A percentile compares a stretch with the other conserved stretches of the same genome.
phyloP scores from a whole-genome alignment of 2,888 invertebrate species.

The Byasa hedistus region DNA sequence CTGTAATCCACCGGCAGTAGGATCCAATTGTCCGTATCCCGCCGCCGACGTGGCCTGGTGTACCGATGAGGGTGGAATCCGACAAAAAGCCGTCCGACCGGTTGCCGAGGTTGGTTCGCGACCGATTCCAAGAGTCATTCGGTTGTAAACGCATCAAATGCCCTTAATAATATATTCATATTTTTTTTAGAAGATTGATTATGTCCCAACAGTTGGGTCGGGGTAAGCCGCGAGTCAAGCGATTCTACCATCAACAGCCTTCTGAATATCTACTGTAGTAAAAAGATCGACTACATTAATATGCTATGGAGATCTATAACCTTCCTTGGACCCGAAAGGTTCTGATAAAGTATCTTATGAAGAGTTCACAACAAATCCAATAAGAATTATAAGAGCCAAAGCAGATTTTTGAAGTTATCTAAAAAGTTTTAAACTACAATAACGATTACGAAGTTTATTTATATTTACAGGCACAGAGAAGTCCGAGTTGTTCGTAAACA shows the following conservation, averaged over 20 bases:
- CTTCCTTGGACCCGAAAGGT: too few relatives aligned
- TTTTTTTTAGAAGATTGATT: conserved; percentile 56
- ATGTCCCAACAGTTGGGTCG: conserved; percentile 29
- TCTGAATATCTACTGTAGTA: too few relatives aligned
- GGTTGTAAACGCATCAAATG: conserved; percentile 55
- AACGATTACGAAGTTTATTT: too few relatives aligned
- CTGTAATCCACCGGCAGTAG: conserved; percentile 25
- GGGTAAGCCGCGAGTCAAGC: neutral
- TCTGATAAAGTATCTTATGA: too few relatives aligned
- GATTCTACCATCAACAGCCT: too few relatives aligned
- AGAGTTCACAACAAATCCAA: too few relatives aligned
- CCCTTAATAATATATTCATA: conserved; percentile 60
- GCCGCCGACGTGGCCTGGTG: conserved; percentile 50
- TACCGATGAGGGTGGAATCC: conserved; percentile 68
- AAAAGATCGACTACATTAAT: too few relatives aligned
- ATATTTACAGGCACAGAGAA: too few relatives aligned
- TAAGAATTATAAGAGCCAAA: too few relatives aligned
- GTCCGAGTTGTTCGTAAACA: neutral
- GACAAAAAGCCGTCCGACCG: conserved; percentile 72
- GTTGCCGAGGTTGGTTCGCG: conserved; percentile 50
- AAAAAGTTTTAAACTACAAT: too few relatives aligned
- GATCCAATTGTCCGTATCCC: conserved; percentile 35
- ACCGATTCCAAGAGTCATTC: conserved; percentile 55
- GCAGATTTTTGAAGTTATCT: too few relatives aligned
- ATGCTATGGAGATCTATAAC: too few relatives aligned